Conservation (phyloP, 1,140 invertebrate species). For the Drosophila sturtevanti region DNA sequence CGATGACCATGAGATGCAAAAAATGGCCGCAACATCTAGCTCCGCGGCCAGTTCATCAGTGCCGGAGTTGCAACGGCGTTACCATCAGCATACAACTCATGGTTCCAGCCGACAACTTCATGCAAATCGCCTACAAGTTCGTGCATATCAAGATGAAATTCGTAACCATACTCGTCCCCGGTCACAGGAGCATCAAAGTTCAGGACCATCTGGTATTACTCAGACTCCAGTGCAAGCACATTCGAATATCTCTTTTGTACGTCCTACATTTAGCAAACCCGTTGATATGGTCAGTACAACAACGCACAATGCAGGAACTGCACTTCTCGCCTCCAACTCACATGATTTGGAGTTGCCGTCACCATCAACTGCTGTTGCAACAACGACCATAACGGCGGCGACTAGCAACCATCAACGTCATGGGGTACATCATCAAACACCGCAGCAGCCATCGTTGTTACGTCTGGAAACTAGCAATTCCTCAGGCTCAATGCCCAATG, state of each 20-base stretch:
- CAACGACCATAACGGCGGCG: slow-evolving; percentile 8
- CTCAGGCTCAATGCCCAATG: slow-evolving; percentile 19
- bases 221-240: slow-evolving; percentile 36
- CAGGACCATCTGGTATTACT: neutral
- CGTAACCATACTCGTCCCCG: slow-evolving; percentile 54
- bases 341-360: slow-evolving; percentile 49
- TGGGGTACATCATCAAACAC: slow-evolving; percentile 41
- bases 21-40: slow-evolving; percentile 58
- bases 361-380: slow-evolving; percentile 20
- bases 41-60: slow-evolving; percentile 19
- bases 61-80: slow-evolving; percentile 46
- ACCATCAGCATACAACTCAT: slow-evolving; percentile 44
- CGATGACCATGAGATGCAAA: slow-evolving; percentile 54
- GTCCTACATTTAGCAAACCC: slow-evolving; percentile 72
- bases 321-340: slow-evolving; percentile 2
- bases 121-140: slow-evolving; percentile 58
- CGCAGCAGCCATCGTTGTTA: slow-evolving; percentile 6
- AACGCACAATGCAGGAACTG: slow-evolving; percentile 45
- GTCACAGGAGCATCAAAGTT: slow-evolving; percentile 56
- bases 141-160: slow-evolving; percentile 64
- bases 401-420: slow-evolving; percentile 31
- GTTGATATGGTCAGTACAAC: slow-evolving; percentile 75
- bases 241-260: slow-evolving; percentile 73
- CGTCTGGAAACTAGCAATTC: slow-evolving; percentile 51
- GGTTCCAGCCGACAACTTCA: slow-evolving; percentile 38